phyloP scores from a whole-genome alignment of 1,140 invertebrate genomes.

The Babylonia areolata region DNA sequence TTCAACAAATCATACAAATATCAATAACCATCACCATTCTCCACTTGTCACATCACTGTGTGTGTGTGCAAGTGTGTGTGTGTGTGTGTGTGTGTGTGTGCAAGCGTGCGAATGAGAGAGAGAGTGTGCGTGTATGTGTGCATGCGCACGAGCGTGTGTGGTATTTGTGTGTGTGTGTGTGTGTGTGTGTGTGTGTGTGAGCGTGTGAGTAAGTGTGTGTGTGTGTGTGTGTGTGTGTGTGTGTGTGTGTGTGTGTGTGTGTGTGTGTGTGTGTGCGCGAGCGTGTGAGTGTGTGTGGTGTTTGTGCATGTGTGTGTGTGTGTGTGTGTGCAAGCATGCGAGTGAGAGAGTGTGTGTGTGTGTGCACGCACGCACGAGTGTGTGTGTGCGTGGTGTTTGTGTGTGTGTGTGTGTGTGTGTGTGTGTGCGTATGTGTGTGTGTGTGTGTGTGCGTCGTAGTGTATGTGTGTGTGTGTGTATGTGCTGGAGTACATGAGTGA shows the following conservation, averaged over 20 bases:
- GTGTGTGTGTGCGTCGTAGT: too few relatives aligned
- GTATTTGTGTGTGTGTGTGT: not conserved
- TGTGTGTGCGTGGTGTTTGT: too few relatives aligned
- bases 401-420: too few relatives aligned
- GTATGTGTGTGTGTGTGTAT: too few relatives aligned
- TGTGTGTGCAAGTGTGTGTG: not conserved
- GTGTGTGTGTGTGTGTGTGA: not conserved
- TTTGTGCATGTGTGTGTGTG: not conserved
- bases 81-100: not conserved
- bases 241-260: slow-evolving; percentile 18
- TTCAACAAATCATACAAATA: too few relatives aligned
- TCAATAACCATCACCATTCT: too few relatives aligned
- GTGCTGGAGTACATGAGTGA: too few relatives aligned
- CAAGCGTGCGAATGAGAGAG: not conserved
- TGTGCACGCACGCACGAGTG: not conserved
- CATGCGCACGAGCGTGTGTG: not conserved
- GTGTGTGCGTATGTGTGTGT: too few relatives aligned
- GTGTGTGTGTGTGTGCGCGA: not conserved
- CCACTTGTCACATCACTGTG: too few relatives aligned
- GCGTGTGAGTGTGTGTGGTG: not conserved
- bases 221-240: not conserved
- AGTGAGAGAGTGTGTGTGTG: not conserved
- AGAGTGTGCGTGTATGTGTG: not conserved
- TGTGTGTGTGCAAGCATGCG: not conserved
- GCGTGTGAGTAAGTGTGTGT: not conserved